Conservation (phyloP, 2,888 invertebrate species). For the Catotricha subobsoleta region DNA sequence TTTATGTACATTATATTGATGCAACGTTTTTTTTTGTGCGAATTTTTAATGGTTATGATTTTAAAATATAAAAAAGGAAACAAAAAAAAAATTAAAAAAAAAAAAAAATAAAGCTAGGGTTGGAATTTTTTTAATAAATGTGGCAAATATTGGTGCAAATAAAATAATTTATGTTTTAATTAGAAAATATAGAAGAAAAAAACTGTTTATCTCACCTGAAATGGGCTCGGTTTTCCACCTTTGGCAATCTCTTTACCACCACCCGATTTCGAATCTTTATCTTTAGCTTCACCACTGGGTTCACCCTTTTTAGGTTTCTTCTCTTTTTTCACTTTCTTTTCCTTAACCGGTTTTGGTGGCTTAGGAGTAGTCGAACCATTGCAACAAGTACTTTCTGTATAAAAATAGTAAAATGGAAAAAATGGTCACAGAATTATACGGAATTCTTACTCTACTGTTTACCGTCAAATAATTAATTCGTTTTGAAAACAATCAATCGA, state of each 20-base stretch:
- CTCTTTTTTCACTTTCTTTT: slow-evolving; percentile 42
- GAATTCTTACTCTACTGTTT: too few species aligned
- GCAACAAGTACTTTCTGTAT: slow-evolving; percentile 64
- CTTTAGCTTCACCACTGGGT: slow-evolving; percentile 36
- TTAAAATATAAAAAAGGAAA: too few species aligned
- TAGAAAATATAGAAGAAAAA: not conserved
- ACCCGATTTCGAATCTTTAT: slow-evolving; percentile 30
- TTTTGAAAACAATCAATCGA: too few species aligned
- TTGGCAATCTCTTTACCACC: slow-evolving; percentile 42
- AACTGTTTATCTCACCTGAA: slow-evolving; percentile 41
- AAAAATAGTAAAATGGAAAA: too few species aligned
- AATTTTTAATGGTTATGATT: too few species aligned
- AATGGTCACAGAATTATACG: too few species aligned
- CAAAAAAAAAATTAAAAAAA: not conserved
- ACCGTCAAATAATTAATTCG: too few species aligned
- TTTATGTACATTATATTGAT: too few species aligned
- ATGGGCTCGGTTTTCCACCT: slow-evolving; percentile 43
- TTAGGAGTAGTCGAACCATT: slow-evolving; percentile 44
- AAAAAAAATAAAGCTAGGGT: not conserved
- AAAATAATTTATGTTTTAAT: not conserved
- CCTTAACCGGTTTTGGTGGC: slow-evolving; percentile 32
- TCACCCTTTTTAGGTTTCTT: slow-evolving; percentile 43
- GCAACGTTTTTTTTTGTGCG: too few species aligned
- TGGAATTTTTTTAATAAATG: too few species aligned
- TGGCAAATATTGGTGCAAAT: not conserved